Conservation (phyloP, 2,113 vertebrate genomes). For the Sorex fumeus region DNA sequence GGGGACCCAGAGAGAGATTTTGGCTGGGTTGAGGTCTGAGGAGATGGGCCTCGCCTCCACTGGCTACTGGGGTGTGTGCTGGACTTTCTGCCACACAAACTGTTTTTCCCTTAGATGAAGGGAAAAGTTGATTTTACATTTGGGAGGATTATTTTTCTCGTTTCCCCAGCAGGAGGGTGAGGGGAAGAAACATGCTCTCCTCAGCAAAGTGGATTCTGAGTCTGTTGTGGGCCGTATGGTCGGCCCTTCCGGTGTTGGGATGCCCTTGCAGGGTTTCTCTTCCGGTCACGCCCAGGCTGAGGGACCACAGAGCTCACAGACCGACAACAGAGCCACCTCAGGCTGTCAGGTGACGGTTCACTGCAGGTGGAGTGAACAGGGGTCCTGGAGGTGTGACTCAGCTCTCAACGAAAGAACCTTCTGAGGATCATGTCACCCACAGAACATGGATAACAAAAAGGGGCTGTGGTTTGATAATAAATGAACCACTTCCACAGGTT, state of each 20-base stretch:
- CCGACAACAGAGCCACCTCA: no score
- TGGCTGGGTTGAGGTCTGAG: no score
- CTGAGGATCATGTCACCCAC: neutral
- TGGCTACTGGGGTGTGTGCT: neutral
- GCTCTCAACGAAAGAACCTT: neutral
- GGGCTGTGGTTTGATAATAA: no score
- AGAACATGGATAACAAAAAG: no score
- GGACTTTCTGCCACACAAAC: conserved; percentile 11
- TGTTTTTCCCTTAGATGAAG: neutral
- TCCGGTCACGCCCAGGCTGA: no score
- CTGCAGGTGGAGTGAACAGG: neutral
- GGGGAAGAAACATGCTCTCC: neutral
- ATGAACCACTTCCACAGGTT: no score
- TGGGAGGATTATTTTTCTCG: neutral
- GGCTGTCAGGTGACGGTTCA: no score
- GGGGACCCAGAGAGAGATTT: no score
- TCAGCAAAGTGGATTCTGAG: neutral
- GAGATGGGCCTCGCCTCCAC: no score
- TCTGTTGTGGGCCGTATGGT: no score
- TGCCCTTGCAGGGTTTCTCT: neutral
- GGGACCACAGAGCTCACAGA: no score
- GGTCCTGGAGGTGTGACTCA: neutral
- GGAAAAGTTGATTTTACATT: neutral
- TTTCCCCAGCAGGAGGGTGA: neutral
- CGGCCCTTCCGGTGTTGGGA: no score